Evolutionary conservation across 2,888 invertebrate species (phyloP).

Genomic region (Acanthacorydalis orientalis): DNA sequence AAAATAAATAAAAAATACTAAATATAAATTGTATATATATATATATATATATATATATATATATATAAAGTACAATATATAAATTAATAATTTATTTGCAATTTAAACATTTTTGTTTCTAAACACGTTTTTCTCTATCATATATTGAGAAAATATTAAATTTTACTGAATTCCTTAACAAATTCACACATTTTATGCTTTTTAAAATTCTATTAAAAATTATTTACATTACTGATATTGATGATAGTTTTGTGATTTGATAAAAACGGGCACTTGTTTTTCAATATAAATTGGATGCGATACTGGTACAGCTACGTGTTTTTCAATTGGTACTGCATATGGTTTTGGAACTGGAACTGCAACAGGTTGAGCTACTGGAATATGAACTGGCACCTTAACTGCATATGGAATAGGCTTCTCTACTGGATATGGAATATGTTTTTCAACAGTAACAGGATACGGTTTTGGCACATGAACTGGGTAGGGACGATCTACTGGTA

Average conservation of each 20-base stretch:
- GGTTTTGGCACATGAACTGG: constrained; percentile 23
- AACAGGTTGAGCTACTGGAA: constrained; percentile 14
- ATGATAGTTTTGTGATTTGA: constrained; percentile 10
- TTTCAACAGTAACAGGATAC: constrained; percentile 33
- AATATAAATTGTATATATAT: too few relatives aligned
- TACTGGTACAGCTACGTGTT: constrained; percentile 36
- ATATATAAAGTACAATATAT: too few relatives aligned
- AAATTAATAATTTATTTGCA: too few relatives aligned
- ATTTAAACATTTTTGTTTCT: too few relatives aligned
- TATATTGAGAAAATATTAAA: too few relatives aligned
- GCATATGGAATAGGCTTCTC: constrained; percentile 21
- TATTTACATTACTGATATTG: too few relatives aligned
- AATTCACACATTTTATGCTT: too few relatives aligned
- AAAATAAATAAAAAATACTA: too few relatives aligned
- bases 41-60: too few relatives aligned
- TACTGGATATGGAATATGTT: constrained; percentile 34
- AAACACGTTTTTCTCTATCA: too few relatives aligned
- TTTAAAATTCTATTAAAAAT: too few relatives aligned
- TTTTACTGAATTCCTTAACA: too few relatives aligned
- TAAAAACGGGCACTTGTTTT: constrained; percentile 27
- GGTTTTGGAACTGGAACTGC: constrained; percentile 23
- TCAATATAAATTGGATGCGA: constrained; percentile 41
- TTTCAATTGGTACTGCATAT: constrained; percentile 35
- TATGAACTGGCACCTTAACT: constrained; percentile 11
- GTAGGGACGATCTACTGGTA: constrained; percentile 30